Evolutionary conservation across 2,888 invertebrate species (phyloP), one percentile per base, ranked within the genome.

Genomic region (Hartigia nigra): DNA sequence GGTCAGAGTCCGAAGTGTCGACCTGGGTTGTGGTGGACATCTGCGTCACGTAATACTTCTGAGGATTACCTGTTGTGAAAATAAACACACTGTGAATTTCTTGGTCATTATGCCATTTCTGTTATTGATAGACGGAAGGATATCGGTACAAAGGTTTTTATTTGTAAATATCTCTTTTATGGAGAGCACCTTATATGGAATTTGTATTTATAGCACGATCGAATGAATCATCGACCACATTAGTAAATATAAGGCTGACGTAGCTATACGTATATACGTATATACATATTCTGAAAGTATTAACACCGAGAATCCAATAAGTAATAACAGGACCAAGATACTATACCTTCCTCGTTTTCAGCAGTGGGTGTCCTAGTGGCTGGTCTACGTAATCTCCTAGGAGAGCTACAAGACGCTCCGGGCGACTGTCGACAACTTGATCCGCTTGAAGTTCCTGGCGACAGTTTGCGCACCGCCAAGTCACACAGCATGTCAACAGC

Each of bases 401-500:
- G 95, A 0, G 95, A 95, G 79, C 94, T 93, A 84, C 94, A 94
- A 4, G 95, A 95, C 0, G 87, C 90, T 84, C 88, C 91, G 79
- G 90, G 90, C 86, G 89, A 88, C 86, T 88, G 91, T 92, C 93
- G 87, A 79, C 87, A 86, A 78, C 87, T 90, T 0, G 92, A 91
- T 23, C 91, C 91, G 76, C 90, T 91, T 31, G 92, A 91, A 74
- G 90, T 88, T 75, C 94, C 94, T 4, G 95, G 95, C 12, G 95
- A 94, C 83, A 96, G 93, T 84, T 96, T 95, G 72, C 96, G 93
- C 69, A 95, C 95, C 3, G 96, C 96, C 86, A 97, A 92, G 91
- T 97, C 97, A 89, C 95, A 96, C 76, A 97, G 92, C 95, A 97
- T 96, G 86, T 97, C 96, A 80, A 96, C 95, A 78, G 97, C 97